Percentiles rank a stretch among this genome's conserved stretches.
phyloP scores from a whole-genome alignment of 53 echinoderm and acorn worm genomes.

The Holothuria scabra region DNA sequence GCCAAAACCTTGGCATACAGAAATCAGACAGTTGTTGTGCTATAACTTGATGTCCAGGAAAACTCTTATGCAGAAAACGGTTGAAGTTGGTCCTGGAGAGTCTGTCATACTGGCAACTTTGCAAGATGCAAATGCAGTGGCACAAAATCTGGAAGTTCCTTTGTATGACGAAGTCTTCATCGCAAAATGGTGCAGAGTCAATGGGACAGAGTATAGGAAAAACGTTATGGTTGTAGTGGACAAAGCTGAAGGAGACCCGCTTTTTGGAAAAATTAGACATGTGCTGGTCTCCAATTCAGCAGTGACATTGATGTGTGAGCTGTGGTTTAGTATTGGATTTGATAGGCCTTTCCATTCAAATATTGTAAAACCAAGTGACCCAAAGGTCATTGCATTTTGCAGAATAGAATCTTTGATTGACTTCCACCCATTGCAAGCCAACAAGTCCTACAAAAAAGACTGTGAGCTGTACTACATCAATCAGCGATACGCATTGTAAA shows the following conservation, averaged over 20 bases:
- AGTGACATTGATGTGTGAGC: slow-evolving; percentile 23
- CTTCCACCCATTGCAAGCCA: not conserved
- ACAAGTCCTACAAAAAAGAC: not conserved
- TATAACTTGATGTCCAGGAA: slow-evolving; percentile 34
- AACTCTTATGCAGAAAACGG: not conserved
- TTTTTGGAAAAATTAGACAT: slow-evolving; percentile 41
- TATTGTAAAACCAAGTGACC: slow-evolving; percentile 13
- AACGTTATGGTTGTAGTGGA: slow-evolving; percentile 15
- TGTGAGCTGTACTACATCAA: not conserved
- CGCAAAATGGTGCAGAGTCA: slow-evolving; percentile 42
- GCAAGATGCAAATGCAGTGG: not conserved
- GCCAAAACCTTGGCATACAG: not conserved
- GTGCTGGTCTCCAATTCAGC: slow-evolving; percentile 24
- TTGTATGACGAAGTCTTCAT: slow-evolving; percentile 21
- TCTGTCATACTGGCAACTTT: slow-evolving; percentile 14
- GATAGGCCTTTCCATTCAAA: slow-evolving; percentile 50
- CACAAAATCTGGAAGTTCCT: not conserved
- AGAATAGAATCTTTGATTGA: not conserved
- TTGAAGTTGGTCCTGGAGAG: slow-evolving; percentile 22
- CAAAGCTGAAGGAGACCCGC: slow-evolving; percentile 28
- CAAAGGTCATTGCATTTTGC: not conserved
- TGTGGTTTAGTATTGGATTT: slow-evolving; percentile 32
- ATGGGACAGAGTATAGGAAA: slow-evolving; percentile 28
- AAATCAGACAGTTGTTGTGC: slow-evolving; percentile 2
- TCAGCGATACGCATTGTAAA: too few species aligned